Conservation (phyloP, 2,113 vertebrate species). For the Egretta garzetta region DNA sequence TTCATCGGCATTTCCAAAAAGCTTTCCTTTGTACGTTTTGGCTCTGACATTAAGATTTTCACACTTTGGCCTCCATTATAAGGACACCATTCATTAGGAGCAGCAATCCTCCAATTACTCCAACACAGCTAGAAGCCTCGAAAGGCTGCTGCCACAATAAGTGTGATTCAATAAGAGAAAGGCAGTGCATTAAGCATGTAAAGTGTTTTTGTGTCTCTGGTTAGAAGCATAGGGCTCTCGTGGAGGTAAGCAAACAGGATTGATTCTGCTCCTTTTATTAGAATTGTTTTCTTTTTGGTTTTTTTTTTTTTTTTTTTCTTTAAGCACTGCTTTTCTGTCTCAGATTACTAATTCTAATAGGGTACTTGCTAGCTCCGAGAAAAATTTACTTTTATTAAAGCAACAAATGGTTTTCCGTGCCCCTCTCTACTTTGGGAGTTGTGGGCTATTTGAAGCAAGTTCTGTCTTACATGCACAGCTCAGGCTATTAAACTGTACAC, state of each 20-base stretch:
- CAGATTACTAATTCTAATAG: conserved; percentile 53
- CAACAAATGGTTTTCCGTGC: conserved; percentile 57
- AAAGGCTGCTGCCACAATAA: conserved; percentile 24
- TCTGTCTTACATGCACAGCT: conserved; percentile 44
- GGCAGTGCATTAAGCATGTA: not conserved
- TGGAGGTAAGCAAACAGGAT: conserved; percentile 60
- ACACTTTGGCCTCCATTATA: not conserved
- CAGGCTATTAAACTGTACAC: conserved; percentile 75
- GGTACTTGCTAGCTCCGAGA: conserved; percentile 20
- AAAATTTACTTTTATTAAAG: conserved; percentile 60
- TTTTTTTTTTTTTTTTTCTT: not conserved
- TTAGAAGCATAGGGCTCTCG: conserved; percentile 34
- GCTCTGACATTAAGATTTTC: conserved; percentile 47
- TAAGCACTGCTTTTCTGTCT: conserved; percentile 43
- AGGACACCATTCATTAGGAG: not conserved
- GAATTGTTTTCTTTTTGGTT: not conserved
- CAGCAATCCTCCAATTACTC: conserved; percentile 13
- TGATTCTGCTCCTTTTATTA: conserved; percentile 46
- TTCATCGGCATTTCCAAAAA: not conserved
- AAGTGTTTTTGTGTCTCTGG: conserved; percentile 35
- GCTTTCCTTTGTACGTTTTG: not conserved
- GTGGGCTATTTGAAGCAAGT: conserved; percentile 57
- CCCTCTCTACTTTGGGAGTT: conserved; percentile 60
- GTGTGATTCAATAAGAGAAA: conserved; percentile 14
- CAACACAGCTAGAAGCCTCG: not conserved